phyloP scores from a whole-genome alignment of 1,140 invertebrate genomes.

The Meloidogyne floridensis region DNA sequence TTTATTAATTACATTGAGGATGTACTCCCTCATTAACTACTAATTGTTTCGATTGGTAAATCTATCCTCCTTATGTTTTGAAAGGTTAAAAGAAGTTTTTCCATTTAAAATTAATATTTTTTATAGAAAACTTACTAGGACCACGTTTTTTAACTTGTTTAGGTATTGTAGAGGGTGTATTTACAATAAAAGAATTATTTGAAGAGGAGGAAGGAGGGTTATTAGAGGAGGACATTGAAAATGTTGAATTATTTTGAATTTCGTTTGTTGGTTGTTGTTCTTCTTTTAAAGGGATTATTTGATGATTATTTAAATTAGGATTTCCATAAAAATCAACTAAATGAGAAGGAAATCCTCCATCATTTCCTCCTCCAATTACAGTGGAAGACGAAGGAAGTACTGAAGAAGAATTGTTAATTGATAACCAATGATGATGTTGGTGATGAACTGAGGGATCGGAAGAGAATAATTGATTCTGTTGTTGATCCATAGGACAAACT shows the following conservation, averaged over 20 bases:
- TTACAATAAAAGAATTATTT: not conserved
- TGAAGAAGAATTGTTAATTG: not conserved
- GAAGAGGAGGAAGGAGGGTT: not conserved
- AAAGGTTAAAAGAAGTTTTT: too few relatives aligned
- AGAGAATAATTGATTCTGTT: not conserved
- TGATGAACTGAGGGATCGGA: not conserved
- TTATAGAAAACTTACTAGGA: not conserved
- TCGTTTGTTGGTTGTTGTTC: too few relatives aligned
- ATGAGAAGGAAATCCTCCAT: not conserved
- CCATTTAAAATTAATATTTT: too few relatives aligned
- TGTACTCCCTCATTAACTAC: too few relatives aligned
- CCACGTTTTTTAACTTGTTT: not conserved
- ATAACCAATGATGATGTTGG: not conserved
- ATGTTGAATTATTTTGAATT: too few relatives aligned
- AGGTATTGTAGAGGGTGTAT: not conserved
- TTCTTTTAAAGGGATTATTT: too few relatives aligned
- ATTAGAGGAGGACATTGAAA: too few relatives aligned
- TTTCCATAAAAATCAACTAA: slow-evolving; percentile 10
- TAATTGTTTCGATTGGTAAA: too few relatives aligned
- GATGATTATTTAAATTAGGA: not conserved
- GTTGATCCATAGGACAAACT: not conserved
- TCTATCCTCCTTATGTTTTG: too few relatives aligned
- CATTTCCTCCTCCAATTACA: not conserved
- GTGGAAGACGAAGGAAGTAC: not conserved
- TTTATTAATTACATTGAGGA: too few relatives aligned